Evolutionary conservation across 1,140 invertebrate genomes (phyloP).

Genomic region (Trinorchestia longiramus): DNA sequence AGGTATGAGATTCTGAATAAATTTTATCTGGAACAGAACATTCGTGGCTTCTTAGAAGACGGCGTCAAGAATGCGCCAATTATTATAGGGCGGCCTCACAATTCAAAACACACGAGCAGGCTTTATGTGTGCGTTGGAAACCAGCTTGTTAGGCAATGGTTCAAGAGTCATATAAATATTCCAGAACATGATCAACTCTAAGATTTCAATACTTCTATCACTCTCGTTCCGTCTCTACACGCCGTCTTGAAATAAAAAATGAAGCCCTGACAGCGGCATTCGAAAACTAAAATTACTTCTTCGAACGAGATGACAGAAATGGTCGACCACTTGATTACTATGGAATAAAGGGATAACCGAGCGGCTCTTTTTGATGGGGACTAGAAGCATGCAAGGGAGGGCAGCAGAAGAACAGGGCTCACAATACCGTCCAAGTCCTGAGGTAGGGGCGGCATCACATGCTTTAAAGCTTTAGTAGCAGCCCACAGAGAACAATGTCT

Average conservation of each 20-base stretch:
- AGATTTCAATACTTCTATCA: neutral
- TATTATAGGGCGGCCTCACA: neutral
- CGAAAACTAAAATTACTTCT: neutral
- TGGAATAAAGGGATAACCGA: conserved; percentile 3
- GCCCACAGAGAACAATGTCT: conserved; percentile 23
- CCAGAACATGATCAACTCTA: neutral
- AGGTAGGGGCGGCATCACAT: conserved; percentile 3
- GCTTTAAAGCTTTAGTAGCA: conserved; percentile 17
- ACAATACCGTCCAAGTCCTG: neutral
- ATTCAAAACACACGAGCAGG: neutral
- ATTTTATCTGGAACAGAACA: neutral
- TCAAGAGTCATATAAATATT: neutral
- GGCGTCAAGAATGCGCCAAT: neutral
- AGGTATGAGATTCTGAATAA: neutral
- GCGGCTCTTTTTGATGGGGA: conserved; percentile 29
- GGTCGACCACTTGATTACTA: neutral
- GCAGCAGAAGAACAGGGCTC: neutral
- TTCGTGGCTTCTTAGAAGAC: neutral
- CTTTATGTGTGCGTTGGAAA: neutral
- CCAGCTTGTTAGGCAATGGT: neutral
- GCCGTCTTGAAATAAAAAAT: neutral
- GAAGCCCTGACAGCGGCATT: neutral
- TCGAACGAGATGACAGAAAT: neutral
- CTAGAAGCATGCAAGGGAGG: neutral
- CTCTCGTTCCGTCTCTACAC: neutral